These are phyloP conservation scores for Numenius arquata DNA, from an alignment of 2,113 vertebrate genomes.

Conservation along the genomic window DNA sequence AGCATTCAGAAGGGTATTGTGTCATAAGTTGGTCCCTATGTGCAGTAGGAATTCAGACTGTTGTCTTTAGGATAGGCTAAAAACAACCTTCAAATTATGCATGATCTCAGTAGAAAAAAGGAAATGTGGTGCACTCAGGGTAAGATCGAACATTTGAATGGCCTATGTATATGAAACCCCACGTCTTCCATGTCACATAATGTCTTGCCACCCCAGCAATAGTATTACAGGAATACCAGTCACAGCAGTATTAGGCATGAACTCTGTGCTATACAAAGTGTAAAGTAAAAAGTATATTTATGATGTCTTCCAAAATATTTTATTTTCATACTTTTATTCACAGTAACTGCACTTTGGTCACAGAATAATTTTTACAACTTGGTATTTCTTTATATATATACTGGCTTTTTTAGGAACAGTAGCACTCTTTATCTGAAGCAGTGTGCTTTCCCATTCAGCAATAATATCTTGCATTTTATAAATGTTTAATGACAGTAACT, in stretches of 20 bases:
- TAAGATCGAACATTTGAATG: background rate
- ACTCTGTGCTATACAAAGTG: background rate
- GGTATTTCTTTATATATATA: background rate
- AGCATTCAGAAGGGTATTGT: rapidly evolving
- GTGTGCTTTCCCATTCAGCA: background rate
- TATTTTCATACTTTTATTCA: background rate
- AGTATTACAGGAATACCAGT: background rate
- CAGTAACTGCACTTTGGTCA: background rate
- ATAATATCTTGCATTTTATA: background rate
- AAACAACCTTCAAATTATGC: background rate
- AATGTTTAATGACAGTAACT: background rate
- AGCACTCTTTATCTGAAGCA: background rate
- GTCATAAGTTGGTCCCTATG: too few relatives aligned
- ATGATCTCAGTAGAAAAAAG: background rate
- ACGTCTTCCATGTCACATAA: background rate
- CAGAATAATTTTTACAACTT: background rate
- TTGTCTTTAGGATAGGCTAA: background rate
- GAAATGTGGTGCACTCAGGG: background rate
- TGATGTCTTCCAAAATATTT: background rate
- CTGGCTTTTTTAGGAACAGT: background rate
- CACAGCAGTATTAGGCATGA: background rate
- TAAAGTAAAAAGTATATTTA: background rate
- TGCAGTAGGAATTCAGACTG: background rate
- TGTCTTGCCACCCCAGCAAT: background rate
- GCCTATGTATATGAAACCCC: background rate